Percentiles rank a stretch among this genome's conserved stretches.
Evolutionary conservation across 2,113 vertebrate genomes (phyloP).

Genomic region (Neomonachus schauinslandi): DNA sequence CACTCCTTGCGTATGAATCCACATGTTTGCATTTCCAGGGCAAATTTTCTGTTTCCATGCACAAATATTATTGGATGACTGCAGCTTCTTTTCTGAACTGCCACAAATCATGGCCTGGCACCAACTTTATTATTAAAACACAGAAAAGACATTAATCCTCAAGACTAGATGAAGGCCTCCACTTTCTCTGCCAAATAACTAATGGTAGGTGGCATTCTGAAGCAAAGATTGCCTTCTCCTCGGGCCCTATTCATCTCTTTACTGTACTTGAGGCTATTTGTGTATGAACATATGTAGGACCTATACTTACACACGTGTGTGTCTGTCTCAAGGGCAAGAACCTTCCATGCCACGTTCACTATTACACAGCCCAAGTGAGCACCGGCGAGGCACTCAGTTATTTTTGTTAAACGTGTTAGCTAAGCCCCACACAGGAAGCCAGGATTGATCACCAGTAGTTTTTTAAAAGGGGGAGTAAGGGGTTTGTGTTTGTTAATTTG

Average conservation of each 20-base stretch:
- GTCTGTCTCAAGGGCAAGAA: neutral
- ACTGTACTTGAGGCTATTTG: neutral
- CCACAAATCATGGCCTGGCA: neutral
- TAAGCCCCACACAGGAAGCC: neutral
- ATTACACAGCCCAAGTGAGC: neutral
- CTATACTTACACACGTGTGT: fast-evolving
- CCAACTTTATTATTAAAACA: neutral
- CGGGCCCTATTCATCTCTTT: neutral
- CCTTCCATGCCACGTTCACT: neutral
- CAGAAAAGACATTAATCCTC: neutral
- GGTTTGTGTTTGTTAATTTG: neutral
- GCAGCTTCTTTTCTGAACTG: neutral
- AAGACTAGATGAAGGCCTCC: neutral
- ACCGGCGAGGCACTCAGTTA: too few species aligned
- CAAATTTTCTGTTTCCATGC: neutral
- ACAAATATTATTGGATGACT: neutral
- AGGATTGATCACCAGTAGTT: neutral
- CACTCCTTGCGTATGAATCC: neutral
- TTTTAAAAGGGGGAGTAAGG: neutral
- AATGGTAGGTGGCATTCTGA: neutral
- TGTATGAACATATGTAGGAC: neutral
- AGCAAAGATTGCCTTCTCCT: neutral
- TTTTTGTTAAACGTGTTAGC: neutral
- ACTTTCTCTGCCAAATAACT: neutral
- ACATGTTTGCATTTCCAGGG: neutral